Evolutionary conservation across 2,888 invertebrate genomes (phyloP).

Genomic region (Sarcophaga caerulescens): DNA sequence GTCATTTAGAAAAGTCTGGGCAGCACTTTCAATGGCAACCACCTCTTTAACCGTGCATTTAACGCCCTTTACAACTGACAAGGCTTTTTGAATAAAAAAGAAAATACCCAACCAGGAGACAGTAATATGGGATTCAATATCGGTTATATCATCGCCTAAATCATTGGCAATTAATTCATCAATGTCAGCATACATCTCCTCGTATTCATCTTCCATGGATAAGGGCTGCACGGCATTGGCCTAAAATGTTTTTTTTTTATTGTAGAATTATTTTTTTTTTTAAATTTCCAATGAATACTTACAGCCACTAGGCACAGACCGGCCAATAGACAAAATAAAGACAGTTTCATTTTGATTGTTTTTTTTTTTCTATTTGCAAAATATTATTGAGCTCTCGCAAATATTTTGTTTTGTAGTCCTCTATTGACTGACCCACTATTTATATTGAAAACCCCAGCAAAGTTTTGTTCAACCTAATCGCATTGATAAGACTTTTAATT

Average conservation of each 20-base stretch:
- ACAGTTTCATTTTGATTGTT: constrained; percentile 53
- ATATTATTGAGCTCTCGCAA: no score
- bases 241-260: background rate
- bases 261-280: background rate
- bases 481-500: no score
- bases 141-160: background rate
- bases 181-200: constrained; percentile 13
- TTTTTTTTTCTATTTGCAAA: background rate
- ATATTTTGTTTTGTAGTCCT: no score
- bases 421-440: no score
- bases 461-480: no score
- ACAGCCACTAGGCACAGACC: constrained; percentile 49
- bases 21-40: constrained; percentile 3
- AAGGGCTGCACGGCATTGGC: constrained; percentile 7
- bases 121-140: background rate
- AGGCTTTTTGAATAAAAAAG: constrained; percentile 29
- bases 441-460: no score
- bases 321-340: constrained; percentile 44
- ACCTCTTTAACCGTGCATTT: constrained; percentile 49
- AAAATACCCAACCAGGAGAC: constrained; percentile 16
- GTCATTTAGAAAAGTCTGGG: constrained; percentile 14
- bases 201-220: constrained; percentile 27
- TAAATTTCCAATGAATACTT: constrained; percentile 21
- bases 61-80: constrained; percentile 48
- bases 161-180: constrained; percentile 22